These are phyloP conservation scores for Mechanitis messenoides DNA, from an alignment of 2,888 invertebrate species.

Conservation along the genomic window DNA sequence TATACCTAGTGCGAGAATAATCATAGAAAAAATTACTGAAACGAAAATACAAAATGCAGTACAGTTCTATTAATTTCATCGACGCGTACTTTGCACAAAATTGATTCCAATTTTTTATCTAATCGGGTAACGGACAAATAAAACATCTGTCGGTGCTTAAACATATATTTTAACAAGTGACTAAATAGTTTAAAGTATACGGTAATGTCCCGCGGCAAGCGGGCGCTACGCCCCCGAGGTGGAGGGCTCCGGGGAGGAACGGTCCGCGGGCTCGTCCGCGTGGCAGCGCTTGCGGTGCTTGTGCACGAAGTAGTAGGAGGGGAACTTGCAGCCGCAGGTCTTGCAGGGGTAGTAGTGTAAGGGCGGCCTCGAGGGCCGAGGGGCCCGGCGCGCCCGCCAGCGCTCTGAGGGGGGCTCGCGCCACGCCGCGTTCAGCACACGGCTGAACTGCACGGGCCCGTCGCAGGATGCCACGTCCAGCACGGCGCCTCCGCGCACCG, in stretches of 20 bases:
- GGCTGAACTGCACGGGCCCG: constrained; percentile 89
- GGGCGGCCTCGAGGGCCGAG: constrained; percentile 77
- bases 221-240: constrained; percentile 45
- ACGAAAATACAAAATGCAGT: too few species aligned
- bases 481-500: constrained; percentile 69
- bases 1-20: too few species aligned
- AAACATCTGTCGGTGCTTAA: constrained; percentile 35
- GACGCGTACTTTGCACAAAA: too few species aligned
- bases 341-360: constrained; percentile 96
- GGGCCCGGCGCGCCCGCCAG: constrained; percentile 89
- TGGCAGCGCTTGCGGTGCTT: constrained; percentile 93
- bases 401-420: constrained; percentile 70
- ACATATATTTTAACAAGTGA: constrained; percentile 43
- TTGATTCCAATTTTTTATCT: background rate
- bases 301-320: constrained; percentile 95
- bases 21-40: too few species aligned
- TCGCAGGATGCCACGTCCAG: constrained; percentile 94
- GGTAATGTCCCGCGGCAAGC: constrained; percentile 41
- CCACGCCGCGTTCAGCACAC: constrained; percentile 90
- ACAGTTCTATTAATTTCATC: too few species aligned
- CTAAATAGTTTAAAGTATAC: constrained; percentile 40
- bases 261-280: constrained; percentile 72
- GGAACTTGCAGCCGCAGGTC: constrained; percentile 93
- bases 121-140: constrained; percentile 16
- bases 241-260: constrained; percentile 44